Evolutionary conservation across 2,113 vertebrate species (phyloP), one percentile per base, ranked within the genome.

Genomic region (Myiozetetes cayanensis): DNA sequence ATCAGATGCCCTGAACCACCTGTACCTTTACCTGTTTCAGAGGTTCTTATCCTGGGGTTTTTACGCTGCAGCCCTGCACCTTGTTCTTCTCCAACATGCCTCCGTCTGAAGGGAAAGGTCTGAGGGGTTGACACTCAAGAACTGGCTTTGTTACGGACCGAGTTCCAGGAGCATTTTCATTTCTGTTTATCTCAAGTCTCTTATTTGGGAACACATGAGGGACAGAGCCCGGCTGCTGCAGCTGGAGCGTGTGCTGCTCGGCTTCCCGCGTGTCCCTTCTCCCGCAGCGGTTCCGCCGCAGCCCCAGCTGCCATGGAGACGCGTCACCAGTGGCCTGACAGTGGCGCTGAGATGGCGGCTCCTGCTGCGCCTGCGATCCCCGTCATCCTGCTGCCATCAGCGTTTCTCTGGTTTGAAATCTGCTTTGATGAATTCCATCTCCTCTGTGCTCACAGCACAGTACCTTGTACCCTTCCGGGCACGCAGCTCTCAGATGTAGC

Each of bases 141-240:
- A 2, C 14, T 28, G 70, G 23, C 43, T 63, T 66, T 85, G 50
- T 39, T 35, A 14, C 0, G 24, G 58, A 43, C 53, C 0, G 0
- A 23, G 47, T 73, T 83, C 15, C 19, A 41, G 58, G 12, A n/a
- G 33, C 10, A 13, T 44, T 93, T 83, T 76, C 6, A 30, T 63
- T 83, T 20, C 58, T 55, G 2, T 91, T 70, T 58, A 3, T 55
- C 61, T 67, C 5, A 3, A 44, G 44, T 55, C 49, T 62, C 44
- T 87, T 35, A 1, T 39, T 33, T 59, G 27, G 52, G 58, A 66
- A 1, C 33, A 8, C 3, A 2, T 14, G 17, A 77, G 10, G 55
- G 65, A 46, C n/a, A 7, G 72, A 46, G 37, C 21, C 39, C 5
- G 25, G 27, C 50, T 76, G 47, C 35, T 11, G 12, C 49, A 37